These are phyloP conservation scores for Aphidius gifuensis DNA, from an alignment of 1,140 invertebrate species.

Conservation along the genomic window DNA sequence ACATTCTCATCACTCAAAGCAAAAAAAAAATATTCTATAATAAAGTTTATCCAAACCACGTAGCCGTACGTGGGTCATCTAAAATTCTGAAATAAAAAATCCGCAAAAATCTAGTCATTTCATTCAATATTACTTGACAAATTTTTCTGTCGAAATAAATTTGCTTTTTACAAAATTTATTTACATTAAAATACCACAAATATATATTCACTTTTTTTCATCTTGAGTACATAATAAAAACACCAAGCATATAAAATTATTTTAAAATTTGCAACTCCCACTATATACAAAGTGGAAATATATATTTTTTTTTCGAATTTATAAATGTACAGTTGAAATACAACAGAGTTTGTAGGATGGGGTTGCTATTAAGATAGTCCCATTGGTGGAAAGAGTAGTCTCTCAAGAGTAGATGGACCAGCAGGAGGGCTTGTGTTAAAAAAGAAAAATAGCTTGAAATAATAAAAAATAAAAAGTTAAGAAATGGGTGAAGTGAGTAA, in stretches of 20 bases:
- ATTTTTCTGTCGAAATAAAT: neutral
- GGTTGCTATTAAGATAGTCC: conserved; percentile 35
- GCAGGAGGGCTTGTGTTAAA: conserved; percentile 2
- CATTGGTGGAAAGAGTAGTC: conserved; percentile 7
- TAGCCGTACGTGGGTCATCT: conserved; percentile 10
- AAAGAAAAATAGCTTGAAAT: conserved; percentile 7
- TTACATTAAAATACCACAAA: neutral
- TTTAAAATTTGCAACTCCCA: conserved; percentile 31
- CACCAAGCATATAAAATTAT: neutral
- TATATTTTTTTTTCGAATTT: conserved; percentile 43
- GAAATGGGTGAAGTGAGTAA: conserved; percentile 16
- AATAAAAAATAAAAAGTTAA: conserved; percentile 12
- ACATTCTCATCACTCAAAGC: neutral
- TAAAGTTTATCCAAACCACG: neutral
- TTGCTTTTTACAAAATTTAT: neutral
- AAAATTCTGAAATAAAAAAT: neutral
- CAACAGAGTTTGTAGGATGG: too few relatives aligned
- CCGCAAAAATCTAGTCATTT: conserved; percentile 1
- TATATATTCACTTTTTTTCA: neutral
- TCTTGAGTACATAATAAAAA: conserved; percentile 9
- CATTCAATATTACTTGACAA: conserved; percentile 1
- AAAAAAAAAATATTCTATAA: conserved; percentile 7
- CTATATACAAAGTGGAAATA: conserved; percentile 22
- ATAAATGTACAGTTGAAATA: conserved; percentile 39
- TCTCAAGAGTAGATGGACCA: conserved; percentile 18